A percentile compares a stretch with the other conserved stretches of the same genome.
phyloP scores from a whole-genome alignment of 2,888 invertebrate genomes.

The Eustalomyia histrio region DNA sequence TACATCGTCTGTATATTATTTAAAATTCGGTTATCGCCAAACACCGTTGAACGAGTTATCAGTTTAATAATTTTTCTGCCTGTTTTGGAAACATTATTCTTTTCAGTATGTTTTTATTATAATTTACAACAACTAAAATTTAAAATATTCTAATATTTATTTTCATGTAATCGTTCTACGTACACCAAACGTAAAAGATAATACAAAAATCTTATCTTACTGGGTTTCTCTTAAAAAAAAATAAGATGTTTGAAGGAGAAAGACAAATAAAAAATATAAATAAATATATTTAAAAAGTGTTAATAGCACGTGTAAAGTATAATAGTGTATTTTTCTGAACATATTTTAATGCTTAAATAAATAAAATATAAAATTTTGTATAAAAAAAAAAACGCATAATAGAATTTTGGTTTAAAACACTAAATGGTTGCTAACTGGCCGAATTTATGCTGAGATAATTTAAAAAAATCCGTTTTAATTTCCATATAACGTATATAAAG shows the following conservation, averaged over 20 bases:
- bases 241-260: not conserved
- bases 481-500: too few relatives aligned
- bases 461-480: too few relatives aligned
- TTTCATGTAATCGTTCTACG: conserved; percentile 1
- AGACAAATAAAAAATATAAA: not conserved
- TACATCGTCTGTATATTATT: too few relatives aligned
- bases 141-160: conserved; percentile 18
- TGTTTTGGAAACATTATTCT: not conserved
- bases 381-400: too few relatives aligned
- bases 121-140: conserved; percentile 27
- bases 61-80: not conserved
- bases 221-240: conserved; percentile 10
- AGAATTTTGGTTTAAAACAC: too few relatives aligned
- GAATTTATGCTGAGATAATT: too few relatives aligned
- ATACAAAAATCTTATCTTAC: conserved; percentile 25
- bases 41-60: too few relatives aligned
- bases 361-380: not conserved
- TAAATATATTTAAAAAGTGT: conserved; percentile 43
- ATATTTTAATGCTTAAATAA: not conserved
- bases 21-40: too few relatives aligned
- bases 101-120: conserved; percentile 17
- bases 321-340: not conserved
- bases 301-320: conserved; percentile 51
- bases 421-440: too few relatives aligned
- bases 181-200: conserved; percentile 30